Base-by-base conservation (phyloP, 2,113 vertebrate genomes). In the Solea solea region DNA sequence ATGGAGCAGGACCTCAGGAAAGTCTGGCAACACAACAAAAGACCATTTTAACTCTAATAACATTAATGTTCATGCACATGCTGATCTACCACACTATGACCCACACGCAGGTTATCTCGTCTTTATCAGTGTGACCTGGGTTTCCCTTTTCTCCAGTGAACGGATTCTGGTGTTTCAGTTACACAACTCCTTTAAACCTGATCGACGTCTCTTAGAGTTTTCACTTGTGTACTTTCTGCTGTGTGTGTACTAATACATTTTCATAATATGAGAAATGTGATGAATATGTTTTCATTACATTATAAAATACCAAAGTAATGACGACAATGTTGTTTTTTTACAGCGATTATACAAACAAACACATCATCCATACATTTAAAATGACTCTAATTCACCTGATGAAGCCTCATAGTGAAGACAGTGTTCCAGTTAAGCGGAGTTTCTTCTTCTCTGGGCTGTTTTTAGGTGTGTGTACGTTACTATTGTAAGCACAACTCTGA, bases 11-110 rank as follows among this genome's bases (percentile, higher is more conserved):
- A 45, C 42, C 53, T 46, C n/a, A 3, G 27, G 40, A 56, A 68
- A 16, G 67, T 61, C 54, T 72, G 71, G 62, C 62, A 70, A 8
- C 45, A 51, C 42, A 44, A 69, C 50, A 25, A 48, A 39, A 54
- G 8, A 58, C 34, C 15, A 51, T 58, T 63, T 50, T 9, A 76
- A n/a, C 51, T 44, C 61, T 56, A 10, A 21, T 46, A 21, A 46
- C 39, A 9, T 48, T 9, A 40, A 50, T 44, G 61, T 57, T 74
- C 54, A 63, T 11, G 52, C 49, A 44, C 27, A 44, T 55, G n/a
- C 42, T 44, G 46, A 53, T 71, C 57, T 66, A 28, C 64, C 61
- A 50, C 51, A 41, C 57, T 62, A 13, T 46, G 13, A 8, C 13
- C 28, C 7, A n/a, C 8, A n/a, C 21, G 10, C 34, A 25, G 3